phyloP scores from a whole-genome alignment of 2,797 vertebrate genomes.

The Neoniphon sammara region DNA sequence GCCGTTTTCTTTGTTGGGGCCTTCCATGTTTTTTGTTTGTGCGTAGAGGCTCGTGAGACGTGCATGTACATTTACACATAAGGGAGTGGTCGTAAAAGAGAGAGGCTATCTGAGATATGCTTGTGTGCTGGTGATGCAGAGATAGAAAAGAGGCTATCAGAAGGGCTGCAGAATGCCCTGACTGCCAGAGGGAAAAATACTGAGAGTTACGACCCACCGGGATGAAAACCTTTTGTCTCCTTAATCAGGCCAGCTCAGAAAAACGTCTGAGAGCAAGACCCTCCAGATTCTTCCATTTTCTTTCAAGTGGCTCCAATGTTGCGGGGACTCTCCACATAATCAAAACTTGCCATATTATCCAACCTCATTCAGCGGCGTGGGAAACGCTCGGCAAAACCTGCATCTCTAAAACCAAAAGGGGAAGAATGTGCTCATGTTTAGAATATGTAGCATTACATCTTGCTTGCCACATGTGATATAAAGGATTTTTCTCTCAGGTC shows the following conservation, averaged over 20 bases:
- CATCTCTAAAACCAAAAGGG: conserved; percentile 47
- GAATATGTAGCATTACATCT: conserved; percentile 22
- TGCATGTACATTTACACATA: conserved; percentile 9
- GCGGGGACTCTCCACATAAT: conserved; percentile 52
- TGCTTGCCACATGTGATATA: conserved; percentile 19
- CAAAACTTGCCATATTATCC: conserved; percentile 46
- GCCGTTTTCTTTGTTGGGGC: conserved; percentile 28
- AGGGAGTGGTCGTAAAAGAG: conserved; percentile 15
- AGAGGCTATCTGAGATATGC: background rate
- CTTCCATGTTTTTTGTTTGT: conserved; percentile 21
- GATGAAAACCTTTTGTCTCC: conserved; percentile 36
- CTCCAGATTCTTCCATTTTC: conserved; percentile 65
- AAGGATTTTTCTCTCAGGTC: conserved; percentile 30
- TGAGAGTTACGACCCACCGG: conserved; percentile 14
- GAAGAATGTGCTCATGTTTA: conserved; percentile 46
- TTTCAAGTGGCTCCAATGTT: conserved; percentile 51
- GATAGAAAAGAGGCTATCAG: background rate
- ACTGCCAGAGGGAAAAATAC: conserved; percentile 12
- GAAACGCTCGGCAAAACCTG: conserved; percentile 49
- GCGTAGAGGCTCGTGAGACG: conserved; percentile 11
- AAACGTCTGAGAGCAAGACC: conserved; percentile 36
- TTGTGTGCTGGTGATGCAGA: background rate
- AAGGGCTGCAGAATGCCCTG: background rate
- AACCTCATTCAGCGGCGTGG: conserved; percentile 40
- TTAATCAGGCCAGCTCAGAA: conserved; percentile 33